Conservation (phyloP, 2,797 vertebrate species). For the Microctenopoma lineatum region DNA sequence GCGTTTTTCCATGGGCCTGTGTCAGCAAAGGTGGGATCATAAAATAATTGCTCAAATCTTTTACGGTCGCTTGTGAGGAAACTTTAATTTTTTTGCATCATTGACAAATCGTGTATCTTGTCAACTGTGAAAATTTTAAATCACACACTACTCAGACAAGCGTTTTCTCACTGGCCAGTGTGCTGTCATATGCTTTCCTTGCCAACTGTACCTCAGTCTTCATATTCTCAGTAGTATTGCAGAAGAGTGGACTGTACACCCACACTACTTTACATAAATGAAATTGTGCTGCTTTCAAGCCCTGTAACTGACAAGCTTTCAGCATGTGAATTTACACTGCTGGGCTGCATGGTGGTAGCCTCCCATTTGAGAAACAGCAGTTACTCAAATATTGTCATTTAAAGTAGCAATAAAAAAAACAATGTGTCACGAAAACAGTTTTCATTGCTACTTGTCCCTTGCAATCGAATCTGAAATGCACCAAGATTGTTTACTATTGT, state of each 20-base stretch:
- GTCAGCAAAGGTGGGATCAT: slow-evolving; percentile 61
- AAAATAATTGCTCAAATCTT: slow-evolving; percentile 60
- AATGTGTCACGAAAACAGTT: slow-evolving; percentile 12
- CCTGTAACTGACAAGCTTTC: slow-evolving; percentile 39
- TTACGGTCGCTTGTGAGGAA: slow-evolving; percentile 39
- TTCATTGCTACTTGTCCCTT: slow-evolving; percentile 1
- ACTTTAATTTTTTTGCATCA: slow-evolving; percentile 37
- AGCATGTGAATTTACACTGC: slow-evolving; percentile 30
- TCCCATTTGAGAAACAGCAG: slow-evolving; percentile 25
- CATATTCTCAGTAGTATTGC: slow-evolving; percentile 29
- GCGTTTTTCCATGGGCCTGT: slow-evolving; percentile 47
- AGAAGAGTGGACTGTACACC: slow-evolving; percentile 35
- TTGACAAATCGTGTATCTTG: slow-evolving; percentile 47
- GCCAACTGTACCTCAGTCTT: slow-evolving; percentile 23
- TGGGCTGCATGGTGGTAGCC: not conserved
- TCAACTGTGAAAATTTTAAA: slow-evolving; percentile 59
- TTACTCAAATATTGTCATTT: slow-evolving; percentile 28
- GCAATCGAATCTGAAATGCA: not conserved
- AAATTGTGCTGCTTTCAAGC: slow-evolving; percentile 34
- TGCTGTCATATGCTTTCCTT: slow-evolving; percentile 30
- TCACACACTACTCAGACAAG: slow-evolving; percentile 45
- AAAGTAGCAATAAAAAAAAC: slow-evolving; percentile 21
- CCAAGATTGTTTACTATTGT: not conserved
- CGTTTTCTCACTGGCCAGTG: slow-evolving; percentile 12
- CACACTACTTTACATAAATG: slow-evolving; percentile 41